Evolutionary conservation across 2,888 invertebrate species (phyloP).

Genomic region (Panzeria rudis): DNA sequence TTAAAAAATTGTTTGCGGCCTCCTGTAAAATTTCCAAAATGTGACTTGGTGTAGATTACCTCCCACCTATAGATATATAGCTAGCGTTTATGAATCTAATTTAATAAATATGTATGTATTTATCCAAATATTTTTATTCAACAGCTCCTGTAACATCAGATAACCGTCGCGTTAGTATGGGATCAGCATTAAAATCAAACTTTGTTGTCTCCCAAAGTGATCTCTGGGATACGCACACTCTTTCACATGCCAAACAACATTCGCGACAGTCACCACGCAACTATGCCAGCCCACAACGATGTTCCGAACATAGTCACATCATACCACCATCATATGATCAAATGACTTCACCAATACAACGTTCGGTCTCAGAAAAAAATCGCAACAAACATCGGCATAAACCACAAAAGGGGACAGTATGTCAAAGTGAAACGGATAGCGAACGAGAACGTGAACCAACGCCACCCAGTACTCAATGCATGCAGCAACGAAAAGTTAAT

Average conservation of each 20-base stretch:
- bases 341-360: constrained; percentile 85
- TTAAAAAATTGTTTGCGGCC: no score
- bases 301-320: constrained; percentile 83
- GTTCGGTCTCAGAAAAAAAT: constrained; percentile 87
- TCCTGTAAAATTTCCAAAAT: no score
- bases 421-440: constrained; percentile 85
- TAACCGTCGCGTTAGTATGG: constrained; percentile 82
- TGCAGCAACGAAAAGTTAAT: constrained; percentile 79
- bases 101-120: no score
- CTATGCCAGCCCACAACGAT: constrained; percentile 82
- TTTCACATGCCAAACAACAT: constrained; percentile 84
- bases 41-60: no score
- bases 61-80: no score
- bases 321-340: constrained; percentile 80
- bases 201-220: constrained; percentile 88
- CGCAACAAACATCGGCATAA: constrained; percentile 85
- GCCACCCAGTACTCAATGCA: constrained; percentile 79
- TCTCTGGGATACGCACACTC: constrained; percentile 88
- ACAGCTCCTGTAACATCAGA: constrained; percentile 80
- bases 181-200: constrained; percentile 84
- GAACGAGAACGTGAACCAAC: constrained; percentile 82
- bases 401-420: constrained; percentile 85
- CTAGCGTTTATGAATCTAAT: no score
- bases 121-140: constrained; percentile 22
- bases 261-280: constrained; percentile 83